Base-by-base conservation (phyloP, 2,888 invertebrate species). In the Lochmaea crataegi region DNA sequence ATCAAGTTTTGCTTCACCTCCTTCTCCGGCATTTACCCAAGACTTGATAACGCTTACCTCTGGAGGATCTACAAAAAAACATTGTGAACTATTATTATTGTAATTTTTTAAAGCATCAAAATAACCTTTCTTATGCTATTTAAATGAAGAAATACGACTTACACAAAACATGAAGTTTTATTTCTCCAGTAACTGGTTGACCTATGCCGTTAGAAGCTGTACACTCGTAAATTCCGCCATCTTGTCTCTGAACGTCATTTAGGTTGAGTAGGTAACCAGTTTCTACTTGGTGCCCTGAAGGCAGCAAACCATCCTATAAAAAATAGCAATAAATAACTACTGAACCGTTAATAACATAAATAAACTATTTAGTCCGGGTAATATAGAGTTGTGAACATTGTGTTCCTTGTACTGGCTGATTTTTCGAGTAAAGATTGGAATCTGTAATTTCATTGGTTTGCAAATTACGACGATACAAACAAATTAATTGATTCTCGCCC, bases 21-120 rank as follows among this genome's bases (percentile, higher is more conserved):
- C 91, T 84, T 91, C 91, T 2, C 90, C 89, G 14, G 90, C 89
- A 83, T 91, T 91, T 26, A 91, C 89, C 91, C 91, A 91, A 11
- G 89, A 89, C 77, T 89, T 87, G 76, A 91, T 87, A 22, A 90
- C 90, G 65, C 88, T 90, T 74, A 91, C 91, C 87, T 91, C 91
- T 6, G 91, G 91, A 6, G 91, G 90, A 85, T 91, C 91, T 91
- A 64, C 61, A 76, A 72, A 22, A n/a, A 56, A 32, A 58, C 42
- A 57, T 45, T 65, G 5, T 22, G 18, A 58, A 7, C n/a, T 12
- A 56, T 51, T 56, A n/a, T n/a, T n/a, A n/a, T n/a, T n/a, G n/a
- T n/a, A n/a, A n/a, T 14, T 68, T 45, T 16, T 65, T 7, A 26
- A 65, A 48, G 45, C 9, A 64, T 32, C 16, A 26, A 41, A 45